Evolutionary conservation across 2,888 invertebrate species (phyloP).

Genomic region (Chironomus tentans): DNA sequence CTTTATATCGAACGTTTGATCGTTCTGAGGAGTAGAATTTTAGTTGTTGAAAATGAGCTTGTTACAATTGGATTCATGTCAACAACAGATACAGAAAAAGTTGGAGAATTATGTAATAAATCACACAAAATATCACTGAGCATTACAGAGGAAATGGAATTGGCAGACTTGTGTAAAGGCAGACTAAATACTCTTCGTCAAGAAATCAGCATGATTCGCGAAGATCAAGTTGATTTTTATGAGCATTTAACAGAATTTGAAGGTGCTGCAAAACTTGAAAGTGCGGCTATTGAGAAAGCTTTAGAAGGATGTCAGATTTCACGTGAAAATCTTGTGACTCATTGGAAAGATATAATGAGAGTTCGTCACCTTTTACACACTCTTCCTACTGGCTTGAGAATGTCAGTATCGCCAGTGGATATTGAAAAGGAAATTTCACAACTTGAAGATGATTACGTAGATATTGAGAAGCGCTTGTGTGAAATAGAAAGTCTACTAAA

Average conservation of each 20-base stretch:
- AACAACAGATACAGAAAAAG: constrained; percentile 61
- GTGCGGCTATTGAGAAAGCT: constrained; percentile 68
- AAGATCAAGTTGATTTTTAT: constrained; percentile 56
- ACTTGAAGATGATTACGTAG: constrained; percentile 63
- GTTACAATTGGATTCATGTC: constrained; percentile 65
- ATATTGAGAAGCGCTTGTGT: constrained; percentile 60
- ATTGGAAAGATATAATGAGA: constrained; percentile 71
- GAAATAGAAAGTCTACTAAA: constrained; percentile 56
- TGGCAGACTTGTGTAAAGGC: constrained; percentile 63
- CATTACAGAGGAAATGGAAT: constrained; percentile 68
- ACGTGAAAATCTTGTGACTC: constrained; percentile 56
- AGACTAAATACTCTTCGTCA: constrained; percentile 62
- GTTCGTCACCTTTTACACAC: constrained; percentile 68
- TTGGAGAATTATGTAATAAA: constrained; percentile 59
- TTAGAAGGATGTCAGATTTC: constrained; percentile 62
- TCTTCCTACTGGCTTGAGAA: constrained; percentile 61
- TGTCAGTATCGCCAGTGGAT: constrained; percentile 67
- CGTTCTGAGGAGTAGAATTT: constrained; percentile 64
- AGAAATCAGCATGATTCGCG: constrained; percentile 58
- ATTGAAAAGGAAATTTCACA: constrained; percentile 68
- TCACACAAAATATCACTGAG: constrained; percentile 62
- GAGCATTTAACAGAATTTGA: constrained; percentile 64
- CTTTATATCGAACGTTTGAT: constrained; percentile 73
- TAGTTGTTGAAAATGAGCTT: constrained; percentile 69
- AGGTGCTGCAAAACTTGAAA: constrained; percentile 59